These are phyloP conservation scores for Tupaia tana DNA, from an alignment of 2,113 vertebrate genomes.

Conservation along the genomic window DNA sequence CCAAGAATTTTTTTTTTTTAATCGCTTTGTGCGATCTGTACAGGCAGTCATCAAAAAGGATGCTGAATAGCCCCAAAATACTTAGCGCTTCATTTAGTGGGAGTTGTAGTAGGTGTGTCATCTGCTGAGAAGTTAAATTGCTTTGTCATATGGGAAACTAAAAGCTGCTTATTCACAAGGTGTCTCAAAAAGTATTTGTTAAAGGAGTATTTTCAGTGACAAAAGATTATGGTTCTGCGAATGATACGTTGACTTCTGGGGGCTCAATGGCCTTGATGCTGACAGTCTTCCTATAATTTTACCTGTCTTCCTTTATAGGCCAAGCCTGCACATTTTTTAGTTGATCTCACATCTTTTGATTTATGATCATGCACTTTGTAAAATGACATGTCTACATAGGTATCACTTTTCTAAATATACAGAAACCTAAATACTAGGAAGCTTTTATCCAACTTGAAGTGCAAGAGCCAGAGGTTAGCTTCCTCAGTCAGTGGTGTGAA, in stretches of 20 bases:
- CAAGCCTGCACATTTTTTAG: not conserved
- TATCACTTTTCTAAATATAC: not conserved
- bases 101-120: not conserved
- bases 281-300: not conserved
- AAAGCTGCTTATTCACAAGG: not conserved
- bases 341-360: conserved; percentile 10
- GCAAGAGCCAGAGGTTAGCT: not conserved
- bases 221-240: not conserved
- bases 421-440: not conserved
- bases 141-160: not conserved
- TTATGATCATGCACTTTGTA: not conserved
- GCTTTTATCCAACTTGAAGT: not conserved
- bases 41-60: not conserved
- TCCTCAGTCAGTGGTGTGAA: not conserved
- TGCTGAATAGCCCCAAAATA: not conserved
- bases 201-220: not conserved
- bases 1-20: not conserved
- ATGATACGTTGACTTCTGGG: not conserved
- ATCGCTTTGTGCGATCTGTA: not conserved
- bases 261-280: not conserved
- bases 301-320: not conserved
- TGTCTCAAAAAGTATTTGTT: conserved; percentile 7
- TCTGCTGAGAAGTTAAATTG: not conserved
- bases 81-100: not conserved
- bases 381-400: not conserved